Evolutionary conservation across 2,888 invertebrate genomes (phyloP).

Genomic region (Aethes cnicana): DNA sequence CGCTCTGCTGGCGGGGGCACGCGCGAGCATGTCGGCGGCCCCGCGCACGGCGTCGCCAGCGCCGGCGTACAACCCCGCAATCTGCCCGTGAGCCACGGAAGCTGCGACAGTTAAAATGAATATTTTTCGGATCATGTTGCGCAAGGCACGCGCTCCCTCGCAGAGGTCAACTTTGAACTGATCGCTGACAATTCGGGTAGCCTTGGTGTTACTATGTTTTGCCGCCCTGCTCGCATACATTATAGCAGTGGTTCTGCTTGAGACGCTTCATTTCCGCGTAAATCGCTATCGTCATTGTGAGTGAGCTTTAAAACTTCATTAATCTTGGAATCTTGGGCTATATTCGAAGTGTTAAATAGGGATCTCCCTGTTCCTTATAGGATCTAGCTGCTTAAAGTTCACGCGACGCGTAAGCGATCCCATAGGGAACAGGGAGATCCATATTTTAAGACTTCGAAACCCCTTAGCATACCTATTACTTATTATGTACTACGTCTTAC

Average conservation of each 20-base stretch:
- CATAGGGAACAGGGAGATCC: too few relatives aligned
- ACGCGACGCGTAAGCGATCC: too few relatives aligned
- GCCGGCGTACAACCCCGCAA: slow-evolving; percentile 38
- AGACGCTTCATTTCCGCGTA: too few relatives aligned
- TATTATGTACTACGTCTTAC: too few relatives aligned
- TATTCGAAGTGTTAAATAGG: too few relatives aligned
- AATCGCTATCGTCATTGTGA: too few relatives aligned
- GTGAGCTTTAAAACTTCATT: too few relatives aligned
- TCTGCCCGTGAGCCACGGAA: slow-evolving; percentile 33
- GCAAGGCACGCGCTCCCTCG: slow-evolving; percentile 13
- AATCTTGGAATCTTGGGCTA: too few relatives aligned
- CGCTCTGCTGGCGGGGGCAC: slow-evolving; percentile 37
- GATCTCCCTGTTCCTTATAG: too few relatives aligned
- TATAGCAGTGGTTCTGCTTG: slow-evolving; percentile 2
- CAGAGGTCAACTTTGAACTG: slow-evolving; percentile 39
- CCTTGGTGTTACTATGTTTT: slow-evolving; percentile 36
- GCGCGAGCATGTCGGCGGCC: slow-evolving; percentile 34
- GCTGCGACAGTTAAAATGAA: slow-evolving; percentile 4
- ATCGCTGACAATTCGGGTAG: slow-evolving; percentile 36
- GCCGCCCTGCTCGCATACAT: slow-evolving; percentile 5
- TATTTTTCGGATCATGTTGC: slow-evolving; percentile 9
- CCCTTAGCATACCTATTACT: too few relatives aligned
- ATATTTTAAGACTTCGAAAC: too few relatives aligned
- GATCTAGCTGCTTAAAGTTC: too few relatives aligned
- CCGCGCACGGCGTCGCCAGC: slow-evolving; percentile 34